phyloP scores from a whole-genome alignment of 2,888 invertebrate genomes.

The Drosophila differens region DNA sequence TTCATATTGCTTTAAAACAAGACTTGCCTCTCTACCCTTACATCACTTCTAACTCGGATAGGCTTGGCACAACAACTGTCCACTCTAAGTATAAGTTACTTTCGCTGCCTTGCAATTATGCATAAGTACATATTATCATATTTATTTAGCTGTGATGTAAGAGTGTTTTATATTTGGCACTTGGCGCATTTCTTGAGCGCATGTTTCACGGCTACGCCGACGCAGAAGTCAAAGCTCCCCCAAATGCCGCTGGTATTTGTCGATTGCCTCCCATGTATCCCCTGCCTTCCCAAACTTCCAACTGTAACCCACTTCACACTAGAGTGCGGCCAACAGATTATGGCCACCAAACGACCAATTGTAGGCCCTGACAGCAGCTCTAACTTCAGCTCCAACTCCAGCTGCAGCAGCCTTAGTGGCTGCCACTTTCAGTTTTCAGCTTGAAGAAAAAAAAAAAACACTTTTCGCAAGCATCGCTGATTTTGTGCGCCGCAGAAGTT shows the following conservation, averaged over 20 bases:
- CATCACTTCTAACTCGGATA: slow-evolving; percentile 7
- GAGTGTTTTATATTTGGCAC: slow-evolving; percentile 13
- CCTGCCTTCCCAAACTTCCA: slow-evolving; percentile 25
- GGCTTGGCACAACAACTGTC: slow-evolving; percentile 14
- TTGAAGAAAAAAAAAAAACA: slow-evolving; percentile 53
- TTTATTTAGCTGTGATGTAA: slow-evolving; percentile 36
- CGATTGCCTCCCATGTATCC: slow-evolving; percentile 14
- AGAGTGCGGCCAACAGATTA: slow-evolving; percentile 67
- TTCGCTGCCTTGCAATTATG: slow-evolving; percentile 1
- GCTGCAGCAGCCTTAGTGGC: slow-evolving; percentile 43
- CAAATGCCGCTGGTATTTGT: slow-evolving; percentile 17
- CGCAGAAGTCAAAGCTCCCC: slow-evolving; percentile 53
- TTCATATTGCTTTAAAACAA: neutral
- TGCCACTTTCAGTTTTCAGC: slow-evolving; percentile 58
- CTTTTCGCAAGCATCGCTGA: slow-evolving; percentile 77
- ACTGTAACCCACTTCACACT: slow-evolving; percentile 72
- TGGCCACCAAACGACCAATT: slow-evolving; percentile 56
- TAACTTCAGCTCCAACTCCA: slow-evolving; percentile 12
- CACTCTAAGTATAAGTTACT: slow-evolving; percentile 1
- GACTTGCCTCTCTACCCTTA: slow-evolving; percentile 16
- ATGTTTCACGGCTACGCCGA: slow-evolving; percentile 40
- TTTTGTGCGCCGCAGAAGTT: slow-evolving; percentile 60
- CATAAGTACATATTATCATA: slow-evolving; percentile 39
- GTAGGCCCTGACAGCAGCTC: slow-evolving; percentile 45
- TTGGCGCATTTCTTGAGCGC: slow-evolving; percentile 18